These are phyloP conservation scores for Cheilosia grossa DNA, from an alignment of 2,888 invertebrate genomes.

Conservation along the genomic window DNA sequence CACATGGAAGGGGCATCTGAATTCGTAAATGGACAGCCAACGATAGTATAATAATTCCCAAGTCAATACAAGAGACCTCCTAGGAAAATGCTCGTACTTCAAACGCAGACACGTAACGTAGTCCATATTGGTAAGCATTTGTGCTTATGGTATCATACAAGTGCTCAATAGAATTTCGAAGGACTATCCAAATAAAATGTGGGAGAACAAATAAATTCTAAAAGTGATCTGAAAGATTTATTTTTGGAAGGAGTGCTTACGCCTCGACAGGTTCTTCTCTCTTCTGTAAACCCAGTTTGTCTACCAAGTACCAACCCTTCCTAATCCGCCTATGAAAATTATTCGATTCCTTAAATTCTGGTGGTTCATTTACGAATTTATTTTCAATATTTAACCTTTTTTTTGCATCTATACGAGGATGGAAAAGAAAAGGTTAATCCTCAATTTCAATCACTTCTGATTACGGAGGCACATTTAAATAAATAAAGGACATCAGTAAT, in stretches of 20 bases:
- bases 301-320: neutral
- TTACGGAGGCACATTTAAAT: constrained; percentile 63
- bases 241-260: neutral
- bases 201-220: too few relatives aligned
- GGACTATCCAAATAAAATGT: neutral
- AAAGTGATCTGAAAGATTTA: neutral
- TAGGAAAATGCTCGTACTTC: too few relatives aligned
- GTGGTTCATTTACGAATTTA: constrained; percentile 47
- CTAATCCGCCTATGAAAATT: neutral
- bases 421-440: constrained; percentile 51
- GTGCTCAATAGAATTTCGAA: too few relatives aligned
- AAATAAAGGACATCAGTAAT: constrained; percentile 47
- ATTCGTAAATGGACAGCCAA: too few relatives aligned
- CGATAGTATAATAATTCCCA: too few relatives aligned
- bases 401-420: neutral
- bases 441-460: constrained; percentile 64
- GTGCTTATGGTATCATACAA: too few relatives aligned
- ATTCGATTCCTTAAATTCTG: constrained; percentile 23
- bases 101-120: too few relatives aligned
- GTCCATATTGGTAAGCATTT: too few relatives aligned
- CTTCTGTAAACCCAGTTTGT: constrained; percentile 6
- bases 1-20: too few relatives aligned
- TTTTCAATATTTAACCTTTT: constrained; percentile 44
- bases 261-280: neutral
- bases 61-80: too few relatives aligned